phyloP scores from a whole-genome alignment of 53 echinoderm and acorn worm species.

The Stichopus horrens region DNA sequence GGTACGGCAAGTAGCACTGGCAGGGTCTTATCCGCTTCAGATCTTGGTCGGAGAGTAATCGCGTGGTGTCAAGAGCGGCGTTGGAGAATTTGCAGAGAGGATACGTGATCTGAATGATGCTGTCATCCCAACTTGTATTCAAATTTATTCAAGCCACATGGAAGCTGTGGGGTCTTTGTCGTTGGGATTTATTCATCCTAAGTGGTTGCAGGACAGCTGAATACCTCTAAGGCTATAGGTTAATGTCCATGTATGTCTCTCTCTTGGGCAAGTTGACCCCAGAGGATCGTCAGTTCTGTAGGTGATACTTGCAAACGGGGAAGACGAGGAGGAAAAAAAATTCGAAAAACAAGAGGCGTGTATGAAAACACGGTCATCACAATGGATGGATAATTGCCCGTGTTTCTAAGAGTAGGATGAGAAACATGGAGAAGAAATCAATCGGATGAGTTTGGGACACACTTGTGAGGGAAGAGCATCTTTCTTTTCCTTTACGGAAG shows the following conservation, averaged over 20 bases:
- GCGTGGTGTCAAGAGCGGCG: background rate
- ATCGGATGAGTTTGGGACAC: background rate
- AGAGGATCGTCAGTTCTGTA: conserved; percentile 6
- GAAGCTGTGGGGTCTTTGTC: conserved; percentile 5
- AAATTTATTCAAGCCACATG: conserved; percentile 25
- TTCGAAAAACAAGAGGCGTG: background rate
- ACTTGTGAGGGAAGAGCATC: background rate
- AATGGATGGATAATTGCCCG: background rate
- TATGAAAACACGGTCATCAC: background rate
- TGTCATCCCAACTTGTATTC: background rate
- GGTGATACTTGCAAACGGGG: background rate
- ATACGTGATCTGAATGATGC: background rate
- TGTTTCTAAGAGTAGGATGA: background rate
- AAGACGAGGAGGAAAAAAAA: background rate
- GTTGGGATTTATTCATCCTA: conserved; percentile 26
- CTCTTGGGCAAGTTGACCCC: background rate
- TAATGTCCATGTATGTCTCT: background rate
- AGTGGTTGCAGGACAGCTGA: background rate
- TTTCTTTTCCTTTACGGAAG: background rate
- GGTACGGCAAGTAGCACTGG: too few relatives aligned
- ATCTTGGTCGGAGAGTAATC: too few relatives aligned
- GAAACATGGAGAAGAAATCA: background rate
- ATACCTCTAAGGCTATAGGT: background rate
- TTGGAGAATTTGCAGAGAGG: background rate
- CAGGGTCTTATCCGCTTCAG: too few relatives aligned